phyloP scores from a whole-genome alignment of 2,888 invertebrate genomes.

The Eilema caniola region DNA sequence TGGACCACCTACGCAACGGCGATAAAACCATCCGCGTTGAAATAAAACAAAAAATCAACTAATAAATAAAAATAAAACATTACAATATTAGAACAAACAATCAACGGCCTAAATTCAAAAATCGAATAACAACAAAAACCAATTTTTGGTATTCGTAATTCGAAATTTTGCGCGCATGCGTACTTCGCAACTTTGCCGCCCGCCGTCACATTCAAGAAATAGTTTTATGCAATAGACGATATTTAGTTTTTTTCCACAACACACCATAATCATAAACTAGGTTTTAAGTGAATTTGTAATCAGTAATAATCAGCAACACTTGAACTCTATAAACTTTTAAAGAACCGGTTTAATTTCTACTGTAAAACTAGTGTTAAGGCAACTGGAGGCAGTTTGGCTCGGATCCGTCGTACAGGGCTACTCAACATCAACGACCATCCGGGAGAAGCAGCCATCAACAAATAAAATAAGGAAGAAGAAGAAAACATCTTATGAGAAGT shows the following conservation, averaged over 20 bases:
- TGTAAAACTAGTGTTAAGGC: constrained; percentile 84
- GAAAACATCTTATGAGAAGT: constrained; percentile 70
- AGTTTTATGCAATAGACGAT: constrained; percentile 85
- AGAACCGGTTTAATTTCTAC: constrained; percentile 80
- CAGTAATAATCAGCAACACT: constrained; percentile 86
- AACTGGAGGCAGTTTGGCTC: constrained; percentile 81
- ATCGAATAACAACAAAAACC: constrained; percentile 80
- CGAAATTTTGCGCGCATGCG: constrained; percentile 85
- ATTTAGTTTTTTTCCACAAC: constrained; percentile 74
- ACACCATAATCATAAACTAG: constrained; percentile 80
- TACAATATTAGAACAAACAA: constrained; percentile 48
- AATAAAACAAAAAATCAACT: constrained; percentile 50
- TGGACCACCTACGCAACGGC: constrained; percentile 85
- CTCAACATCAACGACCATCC: constrained; percentile 80
- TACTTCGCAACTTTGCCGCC: constrained; percentile 71
- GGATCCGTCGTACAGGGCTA: constrained; percentile 83
- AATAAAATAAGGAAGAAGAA: constrained; percentile 57
- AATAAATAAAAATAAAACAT: constrained; percentile 45
- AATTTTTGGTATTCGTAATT: constrained; percentile 73
- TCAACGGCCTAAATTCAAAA: constrained; percentile 64
- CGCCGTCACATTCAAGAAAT: constrained; percentile 85
- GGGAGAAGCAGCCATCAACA: constrained; percentile 72
- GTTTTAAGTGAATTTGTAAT: constrained; percentile 82
- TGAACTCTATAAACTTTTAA: constrained; percentile 76
- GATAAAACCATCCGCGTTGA: constrained; percentile 72